Evolutionary conservation across 2,113 vertebrate genomes (phyloP).

Genomic region (Chaetorhynchus papuensis): DNA sequence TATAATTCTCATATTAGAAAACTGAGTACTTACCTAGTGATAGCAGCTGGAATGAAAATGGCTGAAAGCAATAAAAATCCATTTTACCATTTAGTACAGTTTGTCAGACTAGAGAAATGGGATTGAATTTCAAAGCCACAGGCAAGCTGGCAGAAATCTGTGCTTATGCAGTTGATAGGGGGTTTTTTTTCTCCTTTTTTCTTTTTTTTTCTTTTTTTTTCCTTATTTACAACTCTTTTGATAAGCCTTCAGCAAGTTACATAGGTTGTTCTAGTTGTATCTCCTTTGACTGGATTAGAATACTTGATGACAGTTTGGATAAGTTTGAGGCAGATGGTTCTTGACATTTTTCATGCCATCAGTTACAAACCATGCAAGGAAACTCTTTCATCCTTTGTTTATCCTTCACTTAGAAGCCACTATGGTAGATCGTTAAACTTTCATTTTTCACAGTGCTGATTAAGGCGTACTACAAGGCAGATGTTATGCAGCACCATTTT

Average conservation of each 20-base stretch:
- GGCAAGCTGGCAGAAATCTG: constrained; percentile 78
- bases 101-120: constrained; percentile 78
- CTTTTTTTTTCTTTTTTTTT: not conserved
- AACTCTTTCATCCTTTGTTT: constrained; percentile 89
- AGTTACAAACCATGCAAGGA: constrained; percentile 86
- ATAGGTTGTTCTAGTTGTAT: constrained; percentile 83
- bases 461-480: constrained; percentile 78
- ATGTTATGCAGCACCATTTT: constrained; percentile 75
- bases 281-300: constrained; percentile 87
- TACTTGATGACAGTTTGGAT: constrained; percentile 89
- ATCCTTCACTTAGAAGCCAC: constrained; percentile 78
- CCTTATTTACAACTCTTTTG: constrained; percentile 81
- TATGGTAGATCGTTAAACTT: constrained; percentile 84
- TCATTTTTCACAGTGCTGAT: constrained; percentile 83
- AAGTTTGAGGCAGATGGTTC: constrained; percentile 90
- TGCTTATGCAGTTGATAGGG: constrained; percentile 68
- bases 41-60: constrained; percentile 72
- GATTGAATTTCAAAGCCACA: constrained; percentile 79
- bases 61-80: constrained; percentile 75
- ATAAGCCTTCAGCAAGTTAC: constrained; percentile 83
- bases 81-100: constrained; percentile 78
- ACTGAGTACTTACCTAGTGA: constrained; percentile 54
- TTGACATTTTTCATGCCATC: constrained; percentile 88
- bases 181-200: rapidly evolving
- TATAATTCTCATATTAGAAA: constrained; percentile 48